Base-by-base conservation (phyloP, 2,797 vertebrate species). In the Anableps anableps region DNA sequence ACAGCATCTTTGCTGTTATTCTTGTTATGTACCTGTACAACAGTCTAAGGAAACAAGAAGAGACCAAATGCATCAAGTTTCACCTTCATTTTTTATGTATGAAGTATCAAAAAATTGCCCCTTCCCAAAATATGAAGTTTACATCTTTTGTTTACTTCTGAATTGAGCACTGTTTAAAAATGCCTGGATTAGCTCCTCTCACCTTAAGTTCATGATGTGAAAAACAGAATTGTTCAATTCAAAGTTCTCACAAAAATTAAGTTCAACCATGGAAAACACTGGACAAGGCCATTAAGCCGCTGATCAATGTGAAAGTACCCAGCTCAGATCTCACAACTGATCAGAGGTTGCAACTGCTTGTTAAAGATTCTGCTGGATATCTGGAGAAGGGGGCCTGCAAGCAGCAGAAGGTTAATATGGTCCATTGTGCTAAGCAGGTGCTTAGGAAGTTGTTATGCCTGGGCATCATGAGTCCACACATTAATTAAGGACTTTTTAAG, bases 401-500 rank as follows among this genome's bases (percentile, higher is more conserved):
- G 81, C 81, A 85, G 80, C 72, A 26, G 77, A 74, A 76, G 88
- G 94, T 93, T 93, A 90, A 93, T 89, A 90, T 62, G 85, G 79
- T 83, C 79, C 85, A 90, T 90, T 75, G 50, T 87, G 89, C 85
- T 82, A 87, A 91, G 85, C 87, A 91, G 88, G 92, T 90, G 90
- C 91, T 80, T 84, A 90, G 87, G 91, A 94, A 87, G 90, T 88
- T 90, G 91, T 89, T 91, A 85, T 82, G 84, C 83, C 58, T 79
- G 81, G 90, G 88, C 89, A 85, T 84, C 78, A 82, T 77, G 86
- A 91, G 88, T 90, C 90, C 80, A 86, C 88, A 89, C 89, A 90
- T 94, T 95, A 94, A 95, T 94, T 94, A 94, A 50, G 85, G 91
- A 70, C 66, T 94, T 94, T 89, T 90, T 88, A 73, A 86, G 86